Evolutionary conservation across 2,888 invertebrate genomes (phyloP).

Genomic region (Uloborus plumipes): DNA sequence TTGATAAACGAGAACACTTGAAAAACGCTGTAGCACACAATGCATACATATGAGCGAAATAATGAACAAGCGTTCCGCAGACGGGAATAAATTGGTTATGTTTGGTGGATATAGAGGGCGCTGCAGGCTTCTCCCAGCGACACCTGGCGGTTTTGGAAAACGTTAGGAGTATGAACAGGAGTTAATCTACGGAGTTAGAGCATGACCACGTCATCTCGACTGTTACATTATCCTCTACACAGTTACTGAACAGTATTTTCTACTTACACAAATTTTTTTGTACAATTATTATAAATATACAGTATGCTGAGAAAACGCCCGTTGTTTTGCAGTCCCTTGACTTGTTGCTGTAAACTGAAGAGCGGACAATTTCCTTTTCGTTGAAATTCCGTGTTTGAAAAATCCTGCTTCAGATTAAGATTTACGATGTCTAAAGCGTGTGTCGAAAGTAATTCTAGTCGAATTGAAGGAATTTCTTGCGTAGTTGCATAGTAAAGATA

Average conservation of each 20-base stretch:
- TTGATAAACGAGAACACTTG: slow-evolving; percentile 55
- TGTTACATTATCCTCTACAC: slow-evolving; percentile 2
- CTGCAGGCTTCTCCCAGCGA: neutral
- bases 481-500: too few relatives aligned
- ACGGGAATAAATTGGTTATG: neutral
- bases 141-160: neutral
- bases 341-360: too few relatives aligned
- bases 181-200: neutral
- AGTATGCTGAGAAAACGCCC: too few relatives aligned
- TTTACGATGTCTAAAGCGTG: too few relatives aligned
- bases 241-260: slow-evolving; percentile 10
- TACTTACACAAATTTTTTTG: slow-evolving; percentile 34
- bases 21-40: slow-evolving; percentile 31
- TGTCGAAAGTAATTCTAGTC: too few relatives aligned
- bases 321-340: too few relatives aligned
- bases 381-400: too few relatives aligned
- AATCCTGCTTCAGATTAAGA: too few relatives aligned
- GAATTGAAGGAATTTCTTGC: too few relatives aligned
- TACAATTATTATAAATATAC: slow-evolving; percentile 1
- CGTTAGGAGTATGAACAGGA: neutral
- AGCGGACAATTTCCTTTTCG: too few relatives aligned
- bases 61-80: slow-evolving; percentile 42
- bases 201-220: neutral
- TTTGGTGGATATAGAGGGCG: neutral
- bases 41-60: slow-evolving; percentile 38